phyloP scores from a whole-genome alignment of 2,113 vertebrate species.

The Glaucidium brasilianum region DNA sequence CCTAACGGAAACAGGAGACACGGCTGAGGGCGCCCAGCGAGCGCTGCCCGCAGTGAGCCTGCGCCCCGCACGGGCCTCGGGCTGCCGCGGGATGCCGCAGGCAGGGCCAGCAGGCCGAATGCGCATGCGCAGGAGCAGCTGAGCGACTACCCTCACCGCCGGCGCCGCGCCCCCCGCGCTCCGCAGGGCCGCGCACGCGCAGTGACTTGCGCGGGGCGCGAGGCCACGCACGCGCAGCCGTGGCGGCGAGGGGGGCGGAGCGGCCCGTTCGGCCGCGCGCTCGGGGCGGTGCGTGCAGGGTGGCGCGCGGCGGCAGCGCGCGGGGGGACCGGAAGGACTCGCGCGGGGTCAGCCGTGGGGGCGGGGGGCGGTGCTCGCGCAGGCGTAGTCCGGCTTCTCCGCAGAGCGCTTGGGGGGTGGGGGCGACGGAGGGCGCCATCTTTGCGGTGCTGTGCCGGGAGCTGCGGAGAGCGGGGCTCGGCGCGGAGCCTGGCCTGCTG shows the following conservation, averaged over 20 bases:
- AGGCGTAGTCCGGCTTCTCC: background rate
- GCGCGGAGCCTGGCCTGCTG: background rate
- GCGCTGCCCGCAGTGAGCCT: fast-evolving
- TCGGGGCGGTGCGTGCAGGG: background rate
- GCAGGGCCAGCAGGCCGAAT: fast-evolving
- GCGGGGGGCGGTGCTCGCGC: background rate
- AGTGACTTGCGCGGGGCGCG: fast-evolving
- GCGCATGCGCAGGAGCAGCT: fast-evolving
- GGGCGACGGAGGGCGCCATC: background rate
- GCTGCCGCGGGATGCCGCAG: too few species aligned
- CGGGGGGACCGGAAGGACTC: background rate
- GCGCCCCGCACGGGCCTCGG: fast-evolving
- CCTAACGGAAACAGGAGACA: fast-evolving
- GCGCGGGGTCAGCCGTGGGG: background rate
- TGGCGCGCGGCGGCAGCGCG: too few species aligned
- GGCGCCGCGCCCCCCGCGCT: fast-evolving
- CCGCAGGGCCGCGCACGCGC: fast-evolving
- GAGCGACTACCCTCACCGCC: fast-evolving
- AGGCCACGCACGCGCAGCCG: background rate
- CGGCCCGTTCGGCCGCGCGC: fast-evolving
- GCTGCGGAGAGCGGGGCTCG: background rate
- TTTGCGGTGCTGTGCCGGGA: conserved; percentile 1
- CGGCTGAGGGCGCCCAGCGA: fast-evolving
- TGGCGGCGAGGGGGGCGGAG: fast-evolving
- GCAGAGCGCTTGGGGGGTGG: background rate